Conservation (phyloP, 2,888 invertebrate species). For the Fissipunctia ypsillon region DNA sequence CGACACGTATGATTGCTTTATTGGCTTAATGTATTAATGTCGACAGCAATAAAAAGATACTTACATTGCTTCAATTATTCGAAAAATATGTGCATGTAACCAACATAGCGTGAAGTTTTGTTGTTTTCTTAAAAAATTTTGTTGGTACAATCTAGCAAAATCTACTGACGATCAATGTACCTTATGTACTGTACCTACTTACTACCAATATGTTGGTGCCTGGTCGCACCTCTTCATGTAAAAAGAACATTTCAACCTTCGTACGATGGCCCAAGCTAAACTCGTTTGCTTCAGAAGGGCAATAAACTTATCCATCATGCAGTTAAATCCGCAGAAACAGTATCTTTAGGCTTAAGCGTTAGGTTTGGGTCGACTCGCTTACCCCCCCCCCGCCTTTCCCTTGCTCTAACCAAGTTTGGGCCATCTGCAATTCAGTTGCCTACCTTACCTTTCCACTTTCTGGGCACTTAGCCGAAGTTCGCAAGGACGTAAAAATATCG, state of each 20-base stretch:
- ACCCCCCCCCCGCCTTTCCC: too few species aligned
- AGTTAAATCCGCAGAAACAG: background rate
- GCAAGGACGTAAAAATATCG: too few species aligned
- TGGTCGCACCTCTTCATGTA: background rate
- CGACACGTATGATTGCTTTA: background rate
- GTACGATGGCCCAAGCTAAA: background rate
- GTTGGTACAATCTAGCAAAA: background rate
- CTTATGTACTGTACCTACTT: too few species aligned
- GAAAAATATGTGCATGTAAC: background rate
- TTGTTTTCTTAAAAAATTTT: background rate
- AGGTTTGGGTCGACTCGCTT: background rate
- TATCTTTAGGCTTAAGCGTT: background rate
- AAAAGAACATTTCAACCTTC: constrained; percentile 12
- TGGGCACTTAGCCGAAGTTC: too few species aligned
- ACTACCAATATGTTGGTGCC: background rate
- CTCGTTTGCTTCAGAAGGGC: constrained; percentile 19
- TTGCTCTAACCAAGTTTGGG: too few species aligned
- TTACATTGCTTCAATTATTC: constrained; percentile 9
- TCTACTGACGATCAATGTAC: background rate
- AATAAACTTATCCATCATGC: background rate
- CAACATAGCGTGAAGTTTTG: background rate
- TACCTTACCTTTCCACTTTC: too few species aligned
- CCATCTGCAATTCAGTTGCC: too few species aligned
- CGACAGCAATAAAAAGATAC: background rate
- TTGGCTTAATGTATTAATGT: constrained; percentile 2